Conservation (phyloP, 1,140 invertebrate species). For the Heterodera carotae region DNA sequence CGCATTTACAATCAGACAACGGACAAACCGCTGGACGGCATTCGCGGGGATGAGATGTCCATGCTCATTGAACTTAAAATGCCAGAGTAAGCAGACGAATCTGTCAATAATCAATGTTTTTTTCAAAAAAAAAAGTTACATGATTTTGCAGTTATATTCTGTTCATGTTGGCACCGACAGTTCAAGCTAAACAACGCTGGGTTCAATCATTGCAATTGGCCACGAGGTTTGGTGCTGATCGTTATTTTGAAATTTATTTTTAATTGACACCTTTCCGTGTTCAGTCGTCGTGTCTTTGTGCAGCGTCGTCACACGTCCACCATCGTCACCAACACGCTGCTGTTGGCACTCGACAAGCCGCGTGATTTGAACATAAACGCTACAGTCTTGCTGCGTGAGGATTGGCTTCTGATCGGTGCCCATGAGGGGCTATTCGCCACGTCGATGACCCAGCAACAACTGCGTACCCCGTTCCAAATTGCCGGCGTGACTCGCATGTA, state of each 20-base stretch:
- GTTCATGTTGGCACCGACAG: conserved; percentile 42
- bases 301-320: conserved; percentile 30
- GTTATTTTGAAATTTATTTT: background rate
- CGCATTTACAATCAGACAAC: conserved; percentile 44
- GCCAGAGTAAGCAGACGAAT: conserved; percentile 25
- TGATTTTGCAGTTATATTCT: conserved; percentile 32
- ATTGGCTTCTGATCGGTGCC: conserved; percentile 38
- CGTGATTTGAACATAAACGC: conserved; percentile 34
- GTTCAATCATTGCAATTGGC: conserved; percentile 35
- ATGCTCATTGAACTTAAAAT: conserved; percentile 47
- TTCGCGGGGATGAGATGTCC: conserved; percentile 28
- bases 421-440: conserved; percentile 43
- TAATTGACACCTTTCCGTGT: background rate
- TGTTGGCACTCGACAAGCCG: conserved; percentile 35
- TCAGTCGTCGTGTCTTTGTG: conserved; percentile 41
- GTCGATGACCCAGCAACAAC: conserved; percentile 15
- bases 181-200: conserved; percentile 46
- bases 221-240: background rate
- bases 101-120: too few species aligned
- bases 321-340: conserved; percentile 9
- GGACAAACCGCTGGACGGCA: conserved; percentile 26
- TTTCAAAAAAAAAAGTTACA: background rate
- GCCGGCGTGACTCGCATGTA: conserved; percentile 28
- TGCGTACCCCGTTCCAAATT: conserved; percentile 36
- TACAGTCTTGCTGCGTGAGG: conserved; percentile 30